phyloP scores from a whole-genome alignment of 2,888 invertebrate genomes.

The Plagodis pulveraria region DNA sequence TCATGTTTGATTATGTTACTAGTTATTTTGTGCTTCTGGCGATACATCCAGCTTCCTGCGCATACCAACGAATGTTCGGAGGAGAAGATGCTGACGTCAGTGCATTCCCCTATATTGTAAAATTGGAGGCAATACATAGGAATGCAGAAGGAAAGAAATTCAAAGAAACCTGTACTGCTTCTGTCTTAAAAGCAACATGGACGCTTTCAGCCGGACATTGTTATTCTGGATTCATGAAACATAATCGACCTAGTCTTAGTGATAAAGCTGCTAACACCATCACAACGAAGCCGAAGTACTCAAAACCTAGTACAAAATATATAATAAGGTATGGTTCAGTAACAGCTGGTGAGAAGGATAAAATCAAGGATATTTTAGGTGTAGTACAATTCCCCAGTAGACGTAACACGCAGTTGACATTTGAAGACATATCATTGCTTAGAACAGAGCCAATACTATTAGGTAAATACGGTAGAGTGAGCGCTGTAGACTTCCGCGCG shows the following conservation, averaged over 20 bases:
- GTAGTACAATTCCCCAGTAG: not conserved
- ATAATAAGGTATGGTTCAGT: not conserved
- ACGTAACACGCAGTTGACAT: not conserved
- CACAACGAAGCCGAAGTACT: not conserved
- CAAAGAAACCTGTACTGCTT: no score
- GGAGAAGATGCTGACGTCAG: no score
- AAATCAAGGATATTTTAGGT: not conserved
- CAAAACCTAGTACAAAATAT: not conserved
- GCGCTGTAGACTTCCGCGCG: not conserved
- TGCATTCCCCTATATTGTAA: no score
- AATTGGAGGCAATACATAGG: no score
- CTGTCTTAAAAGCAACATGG: not conserved
- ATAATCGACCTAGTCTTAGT: no score
- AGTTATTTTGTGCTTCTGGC: no score
- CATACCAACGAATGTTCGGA: no score
- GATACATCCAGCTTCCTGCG: no score
- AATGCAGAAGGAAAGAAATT: no score
- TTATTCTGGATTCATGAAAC: not conserved
- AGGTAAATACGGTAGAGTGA: not conserved
- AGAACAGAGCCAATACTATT: not conserved
- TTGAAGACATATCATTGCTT: not conserved
- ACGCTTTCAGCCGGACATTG: not conserved
- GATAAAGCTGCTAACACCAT: no score
- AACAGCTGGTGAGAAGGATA: not conserved
- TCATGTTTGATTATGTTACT: no score